Base-by-base conservation (phyloP, 2,888 invertebrate genomes). In the Tortrix viridana region DNA sequence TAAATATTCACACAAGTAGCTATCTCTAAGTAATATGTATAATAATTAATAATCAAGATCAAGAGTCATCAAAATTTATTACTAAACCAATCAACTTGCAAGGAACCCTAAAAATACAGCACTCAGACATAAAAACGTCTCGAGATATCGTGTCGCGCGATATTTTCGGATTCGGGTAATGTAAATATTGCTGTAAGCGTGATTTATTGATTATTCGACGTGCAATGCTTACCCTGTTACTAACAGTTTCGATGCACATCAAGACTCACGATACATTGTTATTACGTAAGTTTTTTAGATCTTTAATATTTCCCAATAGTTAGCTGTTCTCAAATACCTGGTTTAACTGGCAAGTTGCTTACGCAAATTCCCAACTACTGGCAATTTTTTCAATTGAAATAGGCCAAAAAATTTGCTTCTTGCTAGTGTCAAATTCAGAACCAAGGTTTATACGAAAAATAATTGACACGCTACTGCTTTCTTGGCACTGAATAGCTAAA, bases 151-250 rank as follows among this genome's bases (percentile, higher is more conserved):
- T 57, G 76, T 80, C 77, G 72, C 63, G 43, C 67, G 77, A 76
- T 83, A 82, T 83, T 86, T 85, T 82, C 69, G 79, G 74, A 79
- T 81, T 73, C 68, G 68, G 73, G 67, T 80, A 82, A 79, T 67
- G 79, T 81, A 86, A 86, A 88, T 86, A 84, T 87, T 84, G 76
- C 75, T 80, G 70, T 75, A 78, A 76, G 74, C 67, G 73, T 84
- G 84, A 85, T 88, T 86, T 83, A 87, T 85, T 78, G 74, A 80
- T 82, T 82, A 81, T 84, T 83, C 79, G 74, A 80, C 77, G 79
- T 78, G 75, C 72, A 75, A 73, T 80, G 81, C 83, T 82, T 81
- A 76, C 73, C 62, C 65, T 68, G 68, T 72, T 68, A 57, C 66
- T 69, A 73, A 71, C 73, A 67, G 74, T 77, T 75, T 78, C 76